Evolutionary conservation across 2,888 invertebrate species (phyloP), one percentile per base, ranked within the genome.

Genomic region (Philereme vetulata): DNA sequence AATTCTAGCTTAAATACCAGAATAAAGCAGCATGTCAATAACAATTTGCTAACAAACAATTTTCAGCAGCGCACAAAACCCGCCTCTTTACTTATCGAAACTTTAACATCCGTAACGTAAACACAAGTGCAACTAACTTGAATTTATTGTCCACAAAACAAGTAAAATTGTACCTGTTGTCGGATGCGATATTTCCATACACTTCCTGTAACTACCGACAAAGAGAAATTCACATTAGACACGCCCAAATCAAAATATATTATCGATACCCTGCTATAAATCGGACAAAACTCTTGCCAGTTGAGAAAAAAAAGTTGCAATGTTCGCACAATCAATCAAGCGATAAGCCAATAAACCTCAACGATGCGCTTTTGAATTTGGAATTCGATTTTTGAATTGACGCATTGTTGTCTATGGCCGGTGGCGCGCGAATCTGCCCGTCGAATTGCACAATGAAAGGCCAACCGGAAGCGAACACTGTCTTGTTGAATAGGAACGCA

Each of bases 331-430:
- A 92, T 92, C 92, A 90, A 92, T 92, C 92, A 91, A 88, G 88
- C 90, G 88, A 90, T 92, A 90, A 92, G 92, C 92, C 92, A 92
- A 92, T 92, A 92, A 92, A 92, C 92, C 92, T 92, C 91, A 91
- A 90, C 91, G 92, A 91, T 91, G 91, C 88, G 85, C 92, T 90
- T 92, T 91, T 92, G 89, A 90, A 90, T 90, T 80, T 77, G 75
- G 86, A 86, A 90, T 90, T 85, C 86, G 88, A 89, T 88, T 88
- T 89, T 88, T 88, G 86, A 83, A 85, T 86, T 81, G 64, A 66
- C 72, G 80, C 64, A 85, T 91, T 91, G 90, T 90, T 81, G 80
- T 70, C 66, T 62, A 82, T 85, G 88, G 86, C 90, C 88, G 83
- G 85, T 89, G 89, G 89, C 85, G 84, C 67, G 85, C 78, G 85